A percentile compares a stretch with the other conserved stretches of the same genome.
Conservation (phyloP, 2,888 invertebrate species). For the Pyrrhosoma nymphula region DNA sequence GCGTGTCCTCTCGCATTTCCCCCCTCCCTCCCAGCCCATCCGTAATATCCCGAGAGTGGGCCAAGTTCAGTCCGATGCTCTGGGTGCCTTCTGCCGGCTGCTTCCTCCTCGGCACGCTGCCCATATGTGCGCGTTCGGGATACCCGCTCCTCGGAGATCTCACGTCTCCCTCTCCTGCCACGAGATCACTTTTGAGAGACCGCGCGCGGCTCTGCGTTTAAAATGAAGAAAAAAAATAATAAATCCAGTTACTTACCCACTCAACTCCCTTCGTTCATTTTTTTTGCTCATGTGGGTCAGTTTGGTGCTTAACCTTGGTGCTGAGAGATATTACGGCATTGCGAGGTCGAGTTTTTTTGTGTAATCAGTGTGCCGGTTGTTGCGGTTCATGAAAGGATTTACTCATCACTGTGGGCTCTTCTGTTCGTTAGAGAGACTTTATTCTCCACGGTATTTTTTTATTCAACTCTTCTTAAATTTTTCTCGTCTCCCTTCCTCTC, state of each 20-base stretch:
- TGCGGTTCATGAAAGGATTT: background rate
- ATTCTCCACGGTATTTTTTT: background rate
- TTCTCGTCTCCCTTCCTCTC: background rate
- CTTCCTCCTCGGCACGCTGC: constrained; percentile 11
- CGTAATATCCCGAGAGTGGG: constrained; percentile 32
- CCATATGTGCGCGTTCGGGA: background rate
- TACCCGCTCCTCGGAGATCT: background rate
- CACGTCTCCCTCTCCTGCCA: background rate
- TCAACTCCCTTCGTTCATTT: background rate
- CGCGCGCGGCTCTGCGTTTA: background rate
- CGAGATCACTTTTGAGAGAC: background rate
- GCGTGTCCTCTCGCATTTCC: background rate
- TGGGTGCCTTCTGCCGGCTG: background rate
- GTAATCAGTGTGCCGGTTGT: background rate
- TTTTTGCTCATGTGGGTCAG: background rate
- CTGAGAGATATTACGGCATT: background rate
- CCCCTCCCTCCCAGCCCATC: background rate
- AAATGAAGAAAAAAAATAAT: background rate
- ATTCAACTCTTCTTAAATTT: background rate
- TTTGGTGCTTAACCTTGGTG: background rate
- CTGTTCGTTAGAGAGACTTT: background rate
- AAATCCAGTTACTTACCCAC: background rate
- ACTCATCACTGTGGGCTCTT: background rate
- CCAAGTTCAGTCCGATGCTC: background rate
- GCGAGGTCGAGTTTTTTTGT: background rate